Base-by-base conservation (phyloP, 2,113 vertebrate genomes). In the Platichthys flesus region DNA sequence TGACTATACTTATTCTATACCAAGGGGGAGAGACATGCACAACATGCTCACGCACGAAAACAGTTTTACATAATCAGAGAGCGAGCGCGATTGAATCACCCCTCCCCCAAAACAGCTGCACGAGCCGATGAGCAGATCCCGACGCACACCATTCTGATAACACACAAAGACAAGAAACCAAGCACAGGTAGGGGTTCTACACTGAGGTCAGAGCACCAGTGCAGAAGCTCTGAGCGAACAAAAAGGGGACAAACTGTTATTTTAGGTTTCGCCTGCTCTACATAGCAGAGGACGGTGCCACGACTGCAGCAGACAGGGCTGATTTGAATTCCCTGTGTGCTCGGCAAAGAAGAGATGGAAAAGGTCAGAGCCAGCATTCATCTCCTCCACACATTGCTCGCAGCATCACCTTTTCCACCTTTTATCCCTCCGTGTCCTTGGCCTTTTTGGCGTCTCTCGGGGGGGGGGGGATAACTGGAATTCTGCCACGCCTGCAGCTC, bases 281-380 rank as follows among this genome's bases (percentile, higher is more conserved):
- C 81, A 92, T 64, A 81, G 60, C 40, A 28, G 42, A 52, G 31
- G 31, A 66, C 24, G 9, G 54, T 20, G 61, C 4, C 10, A 35
- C 9, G 57, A 55, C 72, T 67, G 75, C 75, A 83, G 84, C 61
- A 52, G 62, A 42, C 59, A 4, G 16, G 20, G 35, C 64, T 66
- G 77, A 80, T 88, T 76, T 64, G 63, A 89, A 89, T 88, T 87
- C 81, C 85, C 89, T 68, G 71, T 37, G 20, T 65, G 71, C 67
- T 70, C 60, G 1, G 67, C 57, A 61, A 76, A 69, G 51, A 79
- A 87, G 71, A 83, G 62, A 87, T 35, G 68, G 83, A 78, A 79
- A 92, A 88, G 86, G 85, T 92, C 88, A 91, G 51, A 56, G 83
- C 52, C 71, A 4, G 71, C 71, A 82, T 86, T 87, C 78, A 78